Base-by-base conservation (phyloP, 2,888 invertebrate genomes). In the Smittia sp. region DNA sequence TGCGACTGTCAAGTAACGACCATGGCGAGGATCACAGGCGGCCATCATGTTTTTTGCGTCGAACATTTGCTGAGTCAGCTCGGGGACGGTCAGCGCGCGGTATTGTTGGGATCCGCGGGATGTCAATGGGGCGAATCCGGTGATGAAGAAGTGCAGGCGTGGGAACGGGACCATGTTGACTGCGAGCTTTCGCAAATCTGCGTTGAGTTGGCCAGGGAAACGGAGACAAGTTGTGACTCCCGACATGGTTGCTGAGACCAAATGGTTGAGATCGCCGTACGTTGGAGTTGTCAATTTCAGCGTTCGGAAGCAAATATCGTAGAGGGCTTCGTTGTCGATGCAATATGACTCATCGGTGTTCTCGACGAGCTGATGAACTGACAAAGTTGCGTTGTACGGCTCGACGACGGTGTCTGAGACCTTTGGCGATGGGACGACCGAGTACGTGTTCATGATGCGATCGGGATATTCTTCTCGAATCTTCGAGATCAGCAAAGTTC, bases 141-240 rank as follows among this genome's bases (percentile, higher is more conserved):
- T 92, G 85, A 94, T 92, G 81, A 94, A 94, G 85, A 94, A 94
- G 80, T 94, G 94, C 63, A 94, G 85, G 76, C 93, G 89, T 75
- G 95, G 95, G 83, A 95, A 95, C n/a, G 95, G 95, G 13, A 95
- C 94, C 94, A 95, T 94, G 81, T 95, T 95, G 7, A 95, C 93
- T 18, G 92, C 92, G 75, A 93, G 84, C 82, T 95, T 91, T 75
- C 95, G 87, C 73, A 95, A 85, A 83, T 95, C 95, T 6, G 95
- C 94, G 79, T 94, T 96, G 78, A 95, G 80, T 80, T 95, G 95
- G 74, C 95, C 95, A 15, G 95, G 95, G 85, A 95, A 96, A 77
- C 94, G 86, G 41, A 94, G 87, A 76, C 90, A 90, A 39, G 90
- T 90, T 54, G 92, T 92, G n/a, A 92, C 92, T 41, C 92, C 92